Base-by-base conservation (phyloP, 1,140 invertebrate genomes). In the Zaprionus tsacasi region DNA sequence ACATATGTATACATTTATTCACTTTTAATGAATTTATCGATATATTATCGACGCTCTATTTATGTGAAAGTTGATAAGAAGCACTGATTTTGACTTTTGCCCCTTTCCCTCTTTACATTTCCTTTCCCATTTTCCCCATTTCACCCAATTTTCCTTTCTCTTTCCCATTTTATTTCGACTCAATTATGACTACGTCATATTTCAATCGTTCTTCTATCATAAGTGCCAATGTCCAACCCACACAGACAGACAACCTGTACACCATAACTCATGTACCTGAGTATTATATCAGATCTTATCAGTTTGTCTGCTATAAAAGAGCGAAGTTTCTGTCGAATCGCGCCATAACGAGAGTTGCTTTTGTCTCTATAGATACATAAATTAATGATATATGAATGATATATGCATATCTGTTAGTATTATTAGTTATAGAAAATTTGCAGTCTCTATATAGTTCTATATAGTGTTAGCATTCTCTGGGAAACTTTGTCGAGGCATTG, bases 151-250 rank as follows among this genome's bases (percentile, higher is more conserved):
- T 35, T 13, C 33, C n/a, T n/a, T n/a, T 21, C n/a, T 40, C 3
- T 5, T 36, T 35, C 43, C 11, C 12, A 36, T 35, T 36, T 11
- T 6, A 38, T 21, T 52, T 30, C 8, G n/a, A 21, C 54, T 50
- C 58, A 61, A 71, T 65, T 78, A 65, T 70, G 77, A 66, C 77
- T 79, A 76, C 78, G 78, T 80, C 78, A 80, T 79, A 79, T 71
- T 79, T 79, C 38, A 69, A 38, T 48, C 30, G 55, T 38, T 21
- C 67, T 70, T 69, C 57, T 65, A 38, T 61, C 78, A 81, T 81
- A 76, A 81, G 76, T 76, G 58, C 21, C 52, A 78, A 75, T 69
- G 66, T 52, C 59, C 65, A 54, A 48, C 55, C 21, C 48, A 66
- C 45, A 61, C 68, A 38, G 27, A 25, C 52, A 61, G 17, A 33